Conservation (phyloP, 2,797 vertebrate species). For the Odontamblyopus lacepedii region DNA sequence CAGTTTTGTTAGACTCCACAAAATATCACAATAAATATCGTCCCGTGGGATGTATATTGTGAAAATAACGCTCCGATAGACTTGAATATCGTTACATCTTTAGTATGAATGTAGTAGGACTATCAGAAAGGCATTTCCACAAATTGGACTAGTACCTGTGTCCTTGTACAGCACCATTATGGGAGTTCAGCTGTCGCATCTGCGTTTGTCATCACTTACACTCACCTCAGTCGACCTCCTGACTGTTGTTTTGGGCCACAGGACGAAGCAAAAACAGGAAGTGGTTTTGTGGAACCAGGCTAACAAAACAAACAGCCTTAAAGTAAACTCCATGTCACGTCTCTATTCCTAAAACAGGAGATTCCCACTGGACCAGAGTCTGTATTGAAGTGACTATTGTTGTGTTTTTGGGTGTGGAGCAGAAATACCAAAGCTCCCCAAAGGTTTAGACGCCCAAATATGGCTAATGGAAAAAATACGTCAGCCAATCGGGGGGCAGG, state of each 20-base stretch:
- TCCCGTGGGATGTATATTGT: too few relatives aligned
- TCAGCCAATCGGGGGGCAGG: constrained; percentile 1
- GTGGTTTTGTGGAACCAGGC: neutral
- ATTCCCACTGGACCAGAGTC: neutral
- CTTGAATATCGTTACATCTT: too few relatives aligned
- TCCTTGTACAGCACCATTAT: neutral
- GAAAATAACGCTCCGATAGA: too few relatives aligned
- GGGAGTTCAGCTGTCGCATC: neutral
- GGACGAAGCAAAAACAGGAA: constrained; percentile 4
- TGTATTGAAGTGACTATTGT: neutral
- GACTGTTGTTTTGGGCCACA: neutral
- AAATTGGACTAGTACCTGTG: neutral
- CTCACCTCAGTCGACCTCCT: neutral
- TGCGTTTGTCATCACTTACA: constrained; percentile 18
- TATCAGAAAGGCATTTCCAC: neutral
- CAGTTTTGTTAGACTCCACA: too few relatives aligned
- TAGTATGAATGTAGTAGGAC: too few relatives aligned
- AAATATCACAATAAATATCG: too few relatives aligned
- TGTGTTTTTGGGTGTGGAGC: constrained; percentile 6
- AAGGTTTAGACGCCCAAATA: constrained; percentile 3
- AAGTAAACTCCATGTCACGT: neutral
- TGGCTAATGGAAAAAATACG: constrained; percentile 2
- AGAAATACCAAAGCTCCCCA: constrained; percentile 6
- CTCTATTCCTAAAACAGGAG: neutral
- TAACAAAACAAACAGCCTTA: neutral